Conservation (phyloP, 2,797 vertebrate species). For the Neosilurus mollespiculum region DNA sequence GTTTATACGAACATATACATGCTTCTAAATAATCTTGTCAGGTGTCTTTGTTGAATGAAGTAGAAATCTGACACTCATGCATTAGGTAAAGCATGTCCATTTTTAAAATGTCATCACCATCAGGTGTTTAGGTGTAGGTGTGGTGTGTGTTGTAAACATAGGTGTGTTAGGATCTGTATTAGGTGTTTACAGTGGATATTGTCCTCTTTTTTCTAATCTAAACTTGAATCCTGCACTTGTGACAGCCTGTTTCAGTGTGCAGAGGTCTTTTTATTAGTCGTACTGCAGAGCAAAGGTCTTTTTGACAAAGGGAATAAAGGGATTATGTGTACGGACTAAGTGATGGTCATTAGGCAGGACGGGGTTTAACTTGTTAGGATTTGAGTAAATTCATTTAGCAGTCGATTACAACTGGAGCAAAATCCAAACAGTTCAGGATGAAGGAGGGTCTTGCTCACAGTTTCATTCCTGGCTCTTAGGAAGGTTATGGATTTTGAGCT, state of each 20-base stretch:
- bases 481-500: not conserved
- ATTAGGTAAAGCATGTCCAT: not conserved
- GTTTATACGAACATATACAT: not conserved
- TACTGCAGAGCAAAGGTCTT: not conserved
- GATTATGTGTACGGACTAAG: not conserved
- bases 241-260: not conserved
- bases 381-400: not conserved
- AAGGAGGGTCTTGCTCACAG: not conserved
- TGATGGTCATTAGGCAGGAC: not conserved
- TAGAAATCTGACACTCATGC: not conserved
- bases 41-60: not conserved
- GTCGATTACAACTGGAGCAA: not conserved
- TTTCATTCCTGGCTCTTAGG: not conserved
- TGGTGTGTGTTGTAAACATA: not conserved
- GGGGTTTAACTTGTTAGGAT: too few species aligned
- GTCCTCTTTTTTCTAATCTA: not conserved
- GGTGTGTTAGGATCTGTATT: not conserved
- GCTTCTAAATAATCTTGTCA: not conserved
- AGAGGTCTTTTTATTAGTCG: not conserved
- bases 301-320: not conserved
- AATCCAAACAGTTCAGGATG: conserved; percentile 12
- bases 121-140: not conserved
- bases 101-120: not conserved
- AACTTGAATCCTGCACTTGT: not conserved
- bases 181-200: not conserved